A percentile compares a stretch with the other conserved stretches of the same genome.
phyloP scores from a whole-genome alignment of 2,888 invertebrate species.

The Dryobota labecula region DNA sequence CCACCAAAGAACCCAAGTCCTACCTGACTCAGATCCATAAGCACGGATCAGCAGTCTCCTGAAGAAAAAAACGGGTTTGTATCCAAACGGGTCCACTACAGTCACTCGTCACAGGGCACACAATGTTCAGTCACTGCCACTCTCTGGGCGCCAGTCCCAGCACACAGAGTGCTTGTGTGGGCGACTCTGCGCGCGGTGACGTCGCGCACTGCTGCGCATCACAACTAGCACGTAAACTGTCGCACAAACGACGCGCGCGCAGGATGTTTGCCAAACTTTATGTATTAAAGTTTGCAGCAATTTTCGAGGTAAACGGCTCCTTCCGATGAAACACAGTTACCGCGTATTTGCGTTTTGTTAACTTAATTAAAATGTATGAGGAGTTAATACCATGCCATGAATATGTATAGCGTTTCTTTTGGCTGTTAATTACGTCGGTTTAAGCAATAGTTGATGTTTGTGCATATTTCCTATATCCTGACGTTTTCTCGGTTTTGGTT shows the following conservation, averaged over 20 bases:
- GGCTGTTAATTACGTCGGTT: constrained; percentile 9
- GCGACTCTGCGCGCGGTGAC: constrained; percentile 12
- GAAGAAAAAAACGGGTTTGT: constrained; percentile 6
- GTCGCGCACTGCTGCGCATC: constrained; percentile 53
- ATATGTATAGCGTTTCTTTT: constrained; percentile 32
- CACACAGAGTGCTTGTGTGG: constrained; percentile 18
- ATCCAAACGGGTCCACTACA: not conserved
- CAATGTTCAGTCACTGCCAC: constrained; percentile 6
- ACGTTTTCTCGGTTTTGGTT: not conserved
- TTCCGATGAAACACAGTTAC: constrained; percentile 32
- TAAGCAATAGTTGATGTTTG: constrained; percentile 21
- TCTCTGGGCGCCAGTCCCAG: not conserved
- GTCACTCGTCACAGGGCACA: constrained; percentile 19
- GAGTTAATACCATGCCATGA: constrained; percentile 21
- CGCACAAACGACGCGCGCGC: constrained; percentile 40
- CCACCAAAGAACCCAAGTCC: constrained; percentile 56
- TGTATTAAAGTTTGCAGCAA: constrained; percentile 29
- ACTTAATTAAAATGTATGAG: constrained; percentile 49
- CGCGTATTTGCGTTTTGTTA: constrained; percentile 13
- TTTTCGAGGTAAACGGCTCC: constrained; percentile 27
- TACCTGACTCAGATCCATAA: constrained; percentile 82
- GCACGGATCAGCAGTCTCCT: constrained; percentile 6
- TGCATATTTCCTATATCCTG: constrained; percentile 22
- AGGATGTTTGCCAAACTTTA: constrained; percentile 44
- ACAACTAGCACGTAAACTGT: constrained; percentile 61